Conservation (phyloP, 2,797 vertebrate genomes). For the Delichon dasypus region DNA sequence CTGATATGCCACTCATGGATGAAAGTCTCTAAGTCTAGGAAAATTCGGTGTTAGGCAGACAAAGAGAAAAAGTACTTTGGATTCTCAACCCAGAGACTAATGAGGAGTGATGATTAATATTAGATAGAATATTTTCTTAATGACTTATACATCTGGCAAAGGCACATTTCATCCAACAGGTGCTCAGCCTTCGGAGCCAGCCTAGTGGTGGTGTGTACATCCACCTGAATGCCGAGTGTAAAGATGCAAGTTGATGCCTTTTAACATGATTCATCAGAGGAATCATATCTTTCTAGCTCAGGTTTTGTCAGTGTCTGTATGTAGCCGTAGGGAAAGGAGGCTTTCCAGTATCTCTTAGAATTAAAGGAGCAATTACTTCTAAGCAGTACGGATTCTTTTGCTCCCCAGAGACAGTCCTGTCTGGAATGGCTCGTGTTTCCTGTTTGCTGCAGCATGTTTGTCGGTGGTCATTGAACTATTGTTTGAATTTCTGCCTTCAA, state of each 20-base stretch:
- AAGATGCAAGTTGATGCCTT: not conserved
- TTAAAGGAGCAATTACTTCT: not conserved
- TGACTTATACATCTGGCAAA: not conserved
- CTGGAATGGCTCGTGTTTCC: not conserved
- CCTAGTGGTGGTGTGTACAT: accelerated
- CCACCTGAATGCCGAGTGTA: not conserved
- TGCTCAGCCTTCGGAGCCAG: not conserved
- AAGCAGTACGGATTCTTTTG: no score
- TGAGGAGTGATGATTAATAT: not conserved
- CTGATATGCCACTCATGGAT: not conserved
- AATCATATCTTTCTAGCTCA: not conserved
- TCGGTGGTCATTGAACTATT: not conserved
- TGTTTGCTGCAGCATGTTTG: not conserved
- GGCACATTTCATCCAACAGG: not conserved
- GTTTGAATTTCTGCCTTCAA: not conserved
- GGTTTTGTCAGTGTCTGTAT: not conserved
- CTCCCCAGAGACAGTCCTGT: not conserved
- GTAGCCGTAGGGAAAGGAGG: not conserved
- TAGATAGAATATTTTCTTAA: not conserved
- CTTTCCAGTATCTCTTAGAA: not conserved
- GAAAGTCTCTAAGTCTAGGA: not conserved
- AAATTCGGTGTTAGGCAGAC: not conserved
- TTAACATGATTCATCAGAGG: not conserved
- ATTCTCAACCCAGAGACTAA: not conserved
- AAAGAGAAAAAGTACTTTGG: not conserved